A percentile compares a stretch with the other conserved stretches of the same genome.
These are phyloP conservation scores for Xenopus borealis DNA, from an alignment of 2,113 vertebrate species.

Conservation along the genomic window DNA sequence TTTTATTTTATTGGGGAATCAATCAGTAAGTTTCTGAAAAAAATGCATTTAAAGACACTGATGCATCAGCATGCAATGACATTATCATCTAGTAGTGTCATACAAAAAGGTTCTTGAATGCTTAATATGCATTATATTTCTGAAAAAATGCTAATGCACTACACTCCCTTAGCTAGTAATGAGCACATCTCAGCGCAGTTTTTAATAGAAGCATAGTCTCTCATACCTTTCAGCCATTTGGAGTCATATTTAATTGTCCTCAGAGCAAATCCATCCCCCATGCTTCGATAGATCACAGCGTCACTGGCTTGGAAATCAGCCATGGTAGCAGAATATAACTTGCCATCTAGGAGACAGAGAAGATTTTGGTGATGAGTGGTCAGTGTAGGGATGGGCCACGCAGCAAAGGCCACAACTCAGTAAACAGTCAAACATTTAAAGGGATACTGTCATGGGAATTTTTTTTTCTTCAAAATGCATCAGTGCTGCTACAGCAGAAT, in stretches of 20 bases:
- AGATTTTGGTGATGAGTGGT: constrained; percentile 32
- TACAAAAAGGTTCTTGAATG: constrained; percentile 8
- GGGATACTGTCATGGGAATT: too few relatives aligned
- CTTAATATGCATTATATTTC: constrained; percentile 44
- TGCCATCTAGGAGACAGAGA: constrained; percentile 78
- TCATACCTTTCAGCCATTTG: constrained; percentile 98
- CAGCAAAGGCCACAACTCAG: not conserved
- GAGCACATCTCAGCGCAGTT: constrained; percentile 23
- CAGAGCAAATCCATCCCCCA: constrained; percentile 95
- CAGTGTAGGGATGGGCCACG: not conserved
- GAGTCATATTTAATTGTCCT: constrained; percentile 98
- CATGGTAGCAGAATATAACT: constrained; percentile 95
- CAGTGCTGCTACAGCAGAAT: too few relatives aligned
- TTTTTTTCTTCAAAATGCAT: too few relatives aligned
- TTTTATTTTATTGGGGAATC: constrained; percentile 50
- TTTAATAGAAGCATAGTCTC: constrained; percentile 29
- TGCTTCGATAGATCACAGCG: constrained; percentile 97
- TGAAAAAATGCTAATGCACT: constrained; percentile 37
- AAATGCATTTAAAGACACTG: constrained; percentile 43
- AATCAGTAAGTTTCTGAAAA: constrained; percentile 53
- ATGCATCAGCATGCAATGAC: constrained; percentile 19
- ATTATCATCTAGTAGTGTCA: constrained; percentile 9
- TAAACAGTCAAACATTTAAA: not conserved
- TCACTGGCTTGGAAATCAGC: constrained; percentile 98
- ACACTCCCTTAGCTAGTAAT: constrained; percentile 24